Evolutionary conservation across 2,797 vertebrate genomes (phyloP), one percentile per base, ranked within the genome.

Genomic region (Microctenopoma lineatum): DNA sequence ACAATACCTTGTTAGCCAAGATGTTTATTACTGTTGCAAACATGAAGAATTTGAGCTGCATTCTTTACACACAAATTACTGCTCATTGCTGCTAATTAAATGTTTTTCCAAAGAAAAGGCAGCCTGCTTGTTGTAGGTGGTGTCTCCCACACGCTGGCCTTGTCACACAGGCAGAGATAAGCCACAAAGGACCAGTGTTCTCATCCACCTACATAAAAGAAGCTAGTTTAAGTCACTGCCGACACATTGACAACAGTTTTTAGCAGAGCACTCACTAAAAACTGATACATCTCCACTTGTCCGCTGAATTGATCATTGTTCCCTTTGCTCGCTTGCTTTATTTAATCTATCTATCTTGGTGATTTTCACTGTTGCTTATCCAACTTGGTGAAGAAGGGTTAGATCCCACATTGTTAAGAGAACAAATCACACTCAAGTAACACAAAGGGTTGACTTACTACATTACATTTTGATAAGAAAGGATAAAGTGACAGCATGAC

Each of bases 141-240:
- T 29, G 5, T 77, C 76, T 84, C 84, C 82, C 75, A 87, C 86
- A 66, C 83, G 60, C 57, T 79, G 78, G 72, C 77, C 75, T 84
- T 74, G 72, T 84, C 84, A 78, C 70, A 67, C 67, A 62, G 64
- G 48, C 72, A 77, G 67, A 63, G 54, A 70, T 70, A 75, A 80
- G 64, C 73, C 72, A 84, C 71, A 85, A 84, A 87, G 70, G 56
- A 77, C 55, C 70, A 67, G 66, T 69, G 68, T 83, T 83, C 56
- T 72, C 39, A 46, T 71, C 79, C 74, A 62, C 85, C 83, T 77
- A 84, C 89, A 66, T 72, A 25, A 71, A 65, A 69, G 64, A 70
- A 52, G 64, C 73, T 67, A 62, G 63, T 70, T 59, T 78, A 63
- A 86, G 64, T 80, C 66, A 56, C 59, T 44, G 51, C 34, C 25